phyloP scores from a whole-genome alignment of 2,797 vertebrate genomes.

The Mico argentatus region DNA sequence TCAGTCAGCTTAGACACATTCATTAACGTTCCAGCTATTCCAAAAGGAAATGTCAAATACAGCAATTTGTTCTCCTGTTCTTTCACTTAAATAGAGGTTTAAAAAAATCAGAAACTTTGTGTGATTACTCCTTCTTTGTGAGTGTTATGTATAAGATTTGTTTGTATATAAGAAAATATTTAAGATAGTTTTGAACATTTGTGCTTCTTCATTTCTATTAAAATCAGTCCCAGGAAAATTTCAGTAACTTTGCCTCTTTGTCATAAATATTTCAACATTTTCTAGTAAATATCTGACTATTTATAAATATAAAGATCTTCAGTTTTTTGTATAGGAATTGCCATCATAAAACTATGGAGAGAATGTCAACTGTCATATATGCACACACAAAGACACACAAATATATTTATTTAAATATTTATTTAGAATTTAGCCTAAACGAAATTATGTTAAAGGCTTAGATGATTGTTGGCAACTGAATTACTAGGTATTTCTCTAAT shows the following conservation, averaged over 20 bases:
- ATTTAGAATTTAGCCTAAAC: not conserved
- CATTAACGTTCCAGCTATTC: conserved; percentile 63
- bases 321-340: not conserved
- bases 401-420: not conserved
- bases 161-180: conserved; percentile 54
- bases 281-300: not conserved
- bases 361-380: not conserved
- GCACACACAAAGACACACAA: not conserved
- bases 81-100: not conserved
- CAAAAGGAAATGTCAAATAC: conserved; percentile 55
- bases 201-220: conserved; percentile 2
- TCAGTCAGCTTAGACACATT: conserved; percentile 64
- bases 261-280: not conserved
- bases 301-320: not conserved
- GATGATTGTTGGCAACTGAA: not conserved
- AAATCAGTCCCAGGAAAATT: conserved; percentile 14
- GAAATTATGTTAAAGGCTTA: not conserved
- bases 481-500: not conserved
- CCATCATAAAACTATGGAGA: not conserved
- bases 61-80: conserved; percentile 37
- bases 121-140: not conserved
- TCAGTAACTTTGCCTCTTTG: not conserved
- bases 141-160: conserved; percentile 28
- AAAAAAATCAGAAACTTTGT: not conserved
- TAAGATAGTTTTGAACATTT: not conserved